Percentiles rank a stretch among this genome's conserved stretches.
Conservation (phyloP, 2,888 invertebrate genomes). For the Diaprepes abbreviatus region DNA sequence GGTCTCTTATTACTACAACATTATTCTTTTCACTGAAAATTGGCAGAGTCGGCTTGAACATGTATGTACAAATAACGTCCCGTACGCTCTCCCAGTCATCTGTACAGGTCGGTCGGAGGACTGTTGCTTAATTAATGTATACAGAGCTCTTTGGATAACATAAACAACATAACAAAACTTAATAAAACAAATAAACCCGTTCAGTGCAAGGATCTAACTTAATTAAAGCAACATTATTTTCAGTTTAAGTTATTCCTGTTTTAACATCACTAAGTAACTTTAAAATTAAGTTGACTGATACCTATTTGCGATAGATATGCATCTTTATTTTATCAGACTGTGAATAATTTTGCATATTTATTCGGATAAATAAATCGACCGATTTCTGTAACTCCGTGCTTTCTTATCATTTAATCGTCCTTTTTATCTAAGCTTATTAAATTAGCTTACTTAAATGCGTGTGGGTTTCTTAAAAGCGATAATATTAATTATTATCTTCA, state of each 20-base stretch:
- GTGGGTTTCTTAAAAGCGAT: slow-evolving; percentile 35
- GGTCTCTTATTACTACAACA: too few relatives aligned
- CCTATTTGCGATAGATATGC: slow-evolving; percentile 32
- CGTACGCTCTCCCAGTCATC: too few relatives aligned
- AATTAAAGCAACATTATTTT: not conserved
- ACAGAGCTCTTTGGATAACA: too few relatives aligned
- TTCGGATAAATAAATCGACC: slow-evolving; percentile 31
- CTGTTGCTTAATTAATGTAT: too few relatives aligned
- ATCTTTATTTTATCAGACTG: slow-evolving; percentile 35
- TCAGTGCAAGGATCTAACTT: not conserved
- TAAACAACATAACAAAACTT: too few relatives aligned
- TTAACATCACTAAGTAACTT: slow-evolving; percentile 17
- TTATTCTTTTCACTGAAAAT: too few relatives aligned
- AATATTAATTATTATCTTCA: slow-evolving; percentile 31
- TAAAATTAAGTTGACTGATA: slow-evolving; percentile 27
- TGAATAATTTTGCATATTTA: slow-evolving; percentile 43
- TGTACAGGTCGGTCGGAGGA: too few relatives aligned
- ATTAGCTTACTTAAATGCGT: slow-evolving; percentile 38
- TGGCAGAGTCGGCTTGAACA: too few relatives aligned
- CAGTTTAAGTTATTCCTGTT: not conserved
- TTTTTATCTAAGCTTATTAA: slow-evolving; percentile 41
- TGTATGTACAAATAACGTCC: too few relatives aligned
- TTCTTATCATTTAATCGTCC: slow-evolving; percentile 35
- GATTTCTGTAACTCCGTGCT: slow-evolving; percentile 20
- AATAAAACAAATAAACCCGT: too few relatives aligned